Evolutionary conservation across 1,140 invertebrate species (phyloP).

Genomic region (Euwallacea fornicatus): DNA sequence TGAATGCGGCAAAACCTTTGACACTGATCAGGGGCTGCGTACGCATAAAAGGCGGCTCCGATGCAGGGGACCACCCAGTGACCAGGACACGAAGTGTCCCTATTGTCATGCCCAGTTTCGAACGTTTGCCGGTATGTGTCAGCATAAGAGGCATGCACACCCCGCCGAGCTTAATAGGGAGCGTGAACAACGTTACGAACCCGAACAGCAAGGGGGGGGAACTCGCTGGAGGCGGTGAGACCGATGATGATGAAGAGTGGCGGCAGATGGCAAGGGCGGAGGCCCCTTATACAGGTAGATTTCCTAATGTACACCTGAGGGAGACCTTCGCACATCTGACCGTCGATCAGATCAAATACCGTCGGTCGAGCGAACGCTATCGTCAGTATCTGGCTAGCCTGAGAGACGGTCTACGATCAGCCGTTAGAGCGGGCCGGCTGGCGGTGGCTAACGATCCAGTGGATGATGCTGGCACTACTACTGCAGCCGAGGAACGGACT

Average conservation of each 20-base stretch:
- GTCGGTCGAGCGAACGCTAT: neutral
- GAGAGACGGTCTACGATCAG: too few species aligned
- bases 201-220: neutral
- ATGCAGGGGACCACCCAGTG: neutral
- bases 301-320: neutral
- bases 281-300: neutral
- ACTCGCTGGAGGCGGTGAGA: neutral
- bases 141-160: slow-evolving; percentile 7
- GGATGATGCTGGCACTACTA: neutral
- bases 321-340: neutral
- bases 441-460: neutral
- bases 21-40: neutral
- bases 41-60: neutral
- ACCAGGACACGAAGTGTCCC: neutral
- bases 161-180: slow-evolving; percentile 1
- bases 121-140: neutral
- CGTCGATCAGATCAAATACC: slow-evolving; percentile 2
- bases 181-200: too few species aligned
- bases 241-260: neutral
- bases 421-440: neutral
- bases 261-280: neutral
- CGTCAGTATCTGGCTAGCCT: neutral
- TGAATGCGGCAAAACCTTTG: neutral
- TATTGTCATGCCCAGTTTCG: neutral
- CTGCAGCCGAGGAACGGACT: neutral